Percentiles rank a stretch among this genome's conserved stretches.
Conservation (phyloP, 2,797 vertebrate genomes). For the Lacerta agilis region DNA sequence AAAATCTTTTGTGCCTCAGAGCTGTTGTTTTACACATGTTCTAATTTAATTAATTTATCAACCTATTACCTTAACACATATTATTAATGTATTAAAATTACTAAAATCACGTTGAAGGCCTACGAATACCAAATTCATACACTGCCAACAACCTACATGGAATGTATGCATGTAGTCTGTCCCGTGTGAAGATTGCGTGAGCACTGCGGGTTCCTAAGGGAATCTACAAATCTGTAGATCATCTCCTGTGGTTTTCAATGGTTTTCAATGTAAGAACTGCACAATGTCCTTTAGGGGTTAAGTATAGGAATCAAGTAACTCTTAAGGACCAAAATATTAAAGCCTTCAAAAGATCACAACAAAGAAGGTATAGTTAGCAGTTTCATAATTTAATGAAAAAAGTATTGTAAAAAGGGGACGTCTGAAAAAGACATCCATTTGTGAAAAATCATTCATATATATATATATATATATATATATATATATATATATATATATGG, state of each 20-base stretch:
- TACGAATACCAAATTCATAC: not conserved
- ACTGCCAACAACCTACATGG: not conserved
- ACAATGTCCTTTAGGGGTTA: not conserved
- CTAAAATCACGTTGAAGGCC: not conserved
- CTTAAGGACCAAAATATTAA: not conserved
- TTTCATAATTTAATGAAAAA: slow-evolving; percentile 90
- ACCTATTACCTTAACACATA: not conserved
- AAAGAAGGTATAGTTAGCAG: slow-evolving; percentile 72
- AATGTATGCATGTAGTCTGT: not conserved
- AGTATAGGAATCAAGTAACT: not conserved
- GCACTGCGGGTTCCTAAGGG: not conserved
- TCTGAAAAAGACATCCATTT: slow-evolving; percentile 81
- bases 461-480: slow-evolving; percentile 53
- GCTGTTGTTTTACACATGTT: not conserved
- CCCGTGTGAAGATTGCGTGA: not conserved
- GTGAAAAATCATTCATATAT: slow-evolving; percentile 74
- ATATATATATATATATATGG: slow-evolving; percentile 74
- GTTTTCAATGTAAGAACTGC: not conserved
- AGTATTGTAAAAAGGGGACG: slow-evolving; percentile 83
- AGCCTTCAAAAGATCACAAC: slow-evolving; percentile 75
- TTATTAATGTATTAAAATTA: not conserved
- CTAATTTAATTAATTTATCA: not conserved
- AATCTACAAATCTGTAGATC: not conserved
- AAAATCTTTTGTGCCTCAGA: not conserved
- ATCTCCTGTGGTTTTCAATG: not conserved